Evolutionary conservation across 2,113 vertebrate genomes (phyloP), one percentile per base, ranked within the genome.

Genomic region (Scomber scombrus): DNA sequence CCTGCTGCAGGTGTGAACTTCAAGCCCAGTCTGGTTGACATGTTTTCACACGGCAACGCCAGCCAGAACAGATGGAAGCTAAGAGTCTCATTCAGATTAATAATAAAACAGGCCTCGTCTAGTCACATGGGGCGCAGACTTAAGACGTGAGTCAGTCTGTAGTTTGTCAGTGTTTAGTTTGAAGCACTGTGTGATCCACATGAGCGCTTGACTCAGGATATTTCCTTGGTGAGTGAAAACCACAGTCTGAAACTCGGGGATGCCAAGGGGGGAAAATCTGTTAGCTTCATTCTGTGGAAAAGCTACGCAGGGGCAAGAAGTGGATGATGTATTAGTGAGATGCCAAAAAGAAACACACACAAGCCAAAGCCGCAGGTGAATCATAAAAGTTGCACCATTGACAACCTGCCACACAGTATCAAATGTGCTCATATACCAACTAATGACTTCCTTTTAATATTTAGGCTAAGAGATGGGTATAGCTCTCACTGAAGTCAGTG

Each of bases 1-100:
- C 80, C 80, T 69, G 46, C 8, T 78, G 56, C 71, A 65, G 61
- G 78, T 81, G 79, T 85, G 82, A 92, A 82, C 85, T 76, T 77
- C 50, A 50, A 84, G 75, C 52, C 40, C 31, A 16, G 40, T 62
- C 34, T 54, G 61, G 56, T 51, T 29, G 74, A 80, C 80, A 51
- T 75, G 81, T 82, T 90, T n/a, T 84, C 56, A 84, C 77, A 63
- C 54, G 70, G 56, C 65, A 43, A 43, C 1, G 62, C 49, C 21
- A 40, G 34, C 34, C 34, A 7, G 34, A 40, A 40, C 34, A 40
- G 34, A 40, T 40, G 34, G 34, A 40, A 40, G 34, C 7, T 40
- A 40, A 45, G 16, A 77, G 67, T 66, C 21, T 76, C 43, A 43
- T 5, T 54, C 49, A 62, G 49, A 86, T 79, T 70, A 81, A 80